phyloP scores from a whole-genome alignment of 2,888 invertebrate genomes.

The Galerucella nymphaeae region DNA sequence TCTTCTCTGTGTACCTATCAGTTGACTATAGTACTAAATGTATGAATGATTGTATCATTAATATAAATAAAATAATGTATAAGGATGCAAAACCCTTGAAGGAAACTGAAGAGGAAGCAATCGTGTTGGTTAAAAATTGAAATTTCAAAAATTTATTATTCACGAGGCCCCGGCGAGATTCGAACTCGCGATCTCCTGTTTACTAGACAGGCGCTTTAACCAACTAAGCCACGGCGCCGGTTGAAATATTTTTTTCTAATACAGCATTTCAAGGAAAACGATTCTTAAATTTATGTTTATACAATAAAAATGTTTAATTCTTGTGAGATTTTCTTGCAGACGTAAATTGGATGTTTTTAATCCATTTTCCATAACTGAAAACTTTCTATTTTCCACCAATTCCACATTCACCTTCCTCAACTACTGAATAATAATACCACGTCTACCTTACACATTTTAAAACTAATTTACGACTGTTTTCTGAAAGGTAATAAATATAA shows the following conservation, averaged over 20 bases:
- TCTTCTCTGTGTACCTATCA: neutral
- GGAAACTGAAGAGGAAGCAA: no score
- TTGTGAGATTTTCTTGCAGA: no score
- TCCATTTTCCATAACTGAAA: no score
- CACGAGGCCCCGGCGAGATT: constrained; percentile 72
- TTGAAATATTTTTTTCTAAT: neutral
- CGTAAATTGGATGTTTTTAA: no score
- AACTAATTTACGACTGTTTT: neutral
- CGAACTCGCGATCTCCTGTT: constrained; percentile 78
- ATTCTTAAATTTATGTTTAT: no score
- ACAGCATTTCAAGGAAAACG: neutral
- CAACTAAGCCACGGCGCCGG: constrained; percentile 83
- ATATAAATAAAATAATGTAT: no score
- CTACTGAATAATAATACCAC: neutral
- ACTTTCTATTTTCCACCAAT: no score
- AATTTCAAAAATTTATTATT: neutral
- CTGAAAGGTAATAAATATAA: neutral
- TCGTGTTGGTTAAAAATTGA: neutral
- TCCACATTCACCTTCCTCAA: no score
- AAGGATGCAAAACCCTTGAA: no score
- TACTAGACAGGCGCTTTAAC: constrained; percentile 81
- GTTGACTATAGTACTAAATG: neutral
- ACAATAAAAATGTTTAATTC: no score
- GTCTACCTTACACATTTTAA: neutral
- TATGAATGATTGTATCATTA: no score